phyloP scores from a whole-genome alignment of 2,888 invertebrate species.

The Drosophila pseudotakahashii region DNA sequence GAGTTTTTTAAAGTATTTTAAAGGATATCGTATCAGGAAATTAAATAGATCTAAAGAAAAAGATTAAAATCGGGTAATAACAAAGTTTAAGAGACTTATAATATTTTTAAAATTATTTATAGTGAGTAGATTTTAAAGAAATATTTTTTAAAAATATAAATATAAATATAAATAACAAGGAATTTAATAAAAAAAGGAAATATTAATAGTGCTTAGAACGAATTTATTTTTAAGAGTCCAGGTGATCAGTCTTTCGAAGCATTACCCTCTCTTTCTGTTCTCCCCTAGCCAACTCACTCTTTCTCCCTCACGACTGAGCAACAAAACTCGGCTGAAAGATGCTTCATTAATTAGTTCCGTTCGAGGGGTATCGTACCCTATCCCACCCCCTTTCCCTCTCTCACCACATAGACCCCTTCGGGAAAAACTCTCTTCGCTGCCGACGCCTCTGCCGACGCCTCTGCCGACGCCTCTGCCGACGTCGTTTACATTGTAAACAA shows the following conservation, averaged over 20 bases:
- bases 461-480: constrained; percentile 9
- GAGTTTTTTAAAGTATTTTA: no score
- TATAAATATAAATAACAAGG: no score
- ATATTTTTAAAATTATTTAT: no score
- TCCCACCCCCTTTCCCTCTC: not conserved
- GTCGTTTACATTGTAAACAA: constrained; percentile 50
- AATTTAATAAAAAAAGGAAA: not conserved
- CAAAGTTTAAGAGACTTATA: no score
- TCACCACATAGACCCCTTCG: not conserved
- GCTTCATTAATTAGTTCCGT: constrained; percentile 79
- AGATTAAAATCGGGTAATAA: no score
- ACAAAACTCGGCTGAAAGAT: constrained; percentile 57
- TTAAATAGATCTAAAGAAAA: no score
- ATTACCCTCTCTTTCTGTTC: not conserved
- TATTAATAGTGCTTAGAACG: no score
- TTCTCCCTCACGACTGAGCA: constrained; percentile 1
- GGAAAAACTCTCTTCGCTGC: constrained; percentile 22
- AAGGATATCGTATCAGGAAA: no score
- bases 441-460: not conserved
- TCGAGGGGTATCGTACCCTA: constrained; percentile 32
- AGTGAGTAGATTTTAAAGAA: no score
- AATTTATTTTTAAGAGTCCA: not conserved
- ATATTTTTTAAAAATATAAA: no score
- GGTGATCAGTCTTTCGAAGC: not conserved
- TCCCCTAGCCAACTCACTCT: not conserved